A percentile compares a stretch with the other conserved stretches of the same genome.
Evolutionary conservation across 2,797 vertebrate species (phyloP).

Genomic region (Bufotes viridis): DNA sequence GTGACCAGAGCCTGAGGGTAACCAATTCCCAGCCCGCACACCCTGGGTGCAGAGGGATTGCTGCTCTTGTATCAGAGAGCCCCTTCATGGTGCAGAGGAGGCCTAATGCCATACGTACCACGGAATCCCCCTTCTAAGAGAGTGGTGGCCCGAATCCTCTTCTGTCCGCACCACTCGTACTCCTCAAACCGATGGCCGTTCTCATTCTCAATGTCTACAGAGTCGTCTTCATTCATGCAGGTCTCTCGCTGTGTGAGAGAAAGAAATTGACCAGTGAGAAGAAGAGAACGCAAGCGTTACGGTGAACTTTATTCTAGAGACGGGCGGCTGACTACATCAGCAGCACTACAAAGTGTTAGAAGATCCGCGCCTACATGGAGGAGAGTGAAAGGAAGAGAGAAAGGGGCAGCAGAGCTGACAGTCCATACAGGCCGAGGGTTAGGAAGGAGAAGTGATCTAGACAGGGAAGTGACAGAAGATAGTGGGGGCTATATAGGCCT

Average conservation of each 20-base stretch:
- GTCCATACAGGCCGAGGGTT: background rate
- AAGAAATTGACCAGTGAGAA: slow-evolving; percentile 57
- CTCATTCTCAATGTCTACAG: slow-evolving; percentile 93
- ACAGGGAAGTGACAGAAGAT: slow-evolving; percentile 66
- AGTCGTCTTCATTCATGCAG: slow-evolving; percentile 90
- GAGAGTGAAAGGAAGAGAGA: background rate
- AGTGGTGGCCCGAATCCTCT: slow-evolving; percentile 95
- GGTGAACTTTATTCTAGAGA: background rate
- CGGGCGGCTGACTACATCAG: background rate
- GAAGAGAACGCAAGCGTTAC: background rate
- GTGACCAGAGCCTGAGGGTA: no score
- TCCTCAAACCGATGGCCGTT: slow-evolving; percentile 96
- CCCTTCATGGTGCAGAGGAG: no score
- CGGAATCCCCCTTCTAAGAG: slow-evolving; percentile 97
- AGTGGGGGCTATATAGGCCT: slow-evolving; percentile 31
- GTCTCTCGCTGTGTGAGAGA: slow-evolving; percentile 87
- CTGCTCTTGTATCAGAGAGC: no score
- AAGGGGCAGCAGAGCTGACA: slow-evolving; percentile 8
- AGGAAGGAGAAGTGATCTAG: slow-evolving; percentile 63
- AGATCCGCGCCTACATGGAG: background rate
- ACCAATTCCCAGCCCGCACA: no score
- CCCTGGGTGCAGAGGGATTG: no score
- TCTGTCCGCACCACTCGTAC: slow-evolving; percentile 99
- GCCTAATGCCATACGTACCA: slow-evolving; percentile 76
- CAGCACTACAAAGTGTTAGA: background rate